These are phyloP conservation scores for Stegana nigrithorax DNA, from an alignment of 2,888 invertebrate species.

Conservation along the genomic window DNA sequence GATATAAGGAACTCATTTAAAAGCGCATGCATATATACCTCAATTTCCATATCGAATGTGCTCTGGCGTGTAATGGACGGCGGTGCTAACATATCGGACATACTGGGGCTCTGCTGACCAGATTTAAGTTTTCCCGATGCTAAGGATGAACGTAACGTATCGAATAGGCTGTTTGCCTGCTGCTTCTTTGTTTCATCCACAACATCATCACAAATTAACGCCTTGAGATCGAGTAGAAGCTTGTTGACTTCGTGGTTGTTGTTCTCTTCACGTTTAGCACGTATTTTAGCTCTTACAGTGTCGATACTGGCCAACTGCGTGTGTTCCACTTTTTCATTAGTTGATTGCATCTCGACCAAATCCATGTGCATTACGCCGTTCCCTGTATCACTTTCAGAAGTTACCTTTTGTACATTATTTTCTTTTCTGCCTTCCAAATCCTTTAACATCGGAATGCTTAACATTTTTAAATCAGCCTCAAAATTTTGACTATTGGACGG, in stretches of 20 bases:
- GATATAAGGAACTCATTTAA: too few species aligned
- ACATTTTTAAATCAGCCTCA: neutral
- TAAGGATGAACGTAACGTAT: neutral
- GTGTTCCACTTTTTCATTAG: too few species aligned
- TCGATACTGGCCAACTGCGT: neutral
- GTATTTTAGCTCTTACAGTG: neutral
- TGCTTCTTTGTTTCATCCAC: neutral
- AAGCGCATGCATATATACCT: too few species aligned
- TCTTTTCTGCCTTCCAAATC: too few species aligned
- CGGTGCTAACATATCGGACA: too few species aligned
- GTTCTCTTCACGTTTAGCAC: neutral
- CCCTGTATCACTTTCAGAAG: too few species aligned
- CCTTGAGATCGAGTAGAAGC: neutral
- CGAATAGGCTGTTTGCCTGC: neutral
- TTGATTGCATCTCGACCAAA: too few species aligned
- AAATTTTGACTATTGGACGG: too few species aligned
- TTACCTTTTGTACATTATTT: too few species aligned
- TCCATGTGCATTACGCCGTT: too few species aligned
- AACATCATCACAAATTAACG: neutral
- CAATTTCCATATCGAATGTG: neutral
- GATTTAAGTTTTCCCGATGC: neutral
- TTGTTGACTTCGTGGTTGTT: neutral
- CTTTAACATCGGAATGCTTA: neutral
- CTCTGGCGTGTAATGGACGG: neutral
- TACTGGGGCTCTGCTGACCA: too few species aligned